Percentiles rank a stretch among this genome's conserved stretches.
phyloP scores from a whole-genome alignment of 2,797 vertebrate genomes.

The Phoeniculus purpureus region DNA sequence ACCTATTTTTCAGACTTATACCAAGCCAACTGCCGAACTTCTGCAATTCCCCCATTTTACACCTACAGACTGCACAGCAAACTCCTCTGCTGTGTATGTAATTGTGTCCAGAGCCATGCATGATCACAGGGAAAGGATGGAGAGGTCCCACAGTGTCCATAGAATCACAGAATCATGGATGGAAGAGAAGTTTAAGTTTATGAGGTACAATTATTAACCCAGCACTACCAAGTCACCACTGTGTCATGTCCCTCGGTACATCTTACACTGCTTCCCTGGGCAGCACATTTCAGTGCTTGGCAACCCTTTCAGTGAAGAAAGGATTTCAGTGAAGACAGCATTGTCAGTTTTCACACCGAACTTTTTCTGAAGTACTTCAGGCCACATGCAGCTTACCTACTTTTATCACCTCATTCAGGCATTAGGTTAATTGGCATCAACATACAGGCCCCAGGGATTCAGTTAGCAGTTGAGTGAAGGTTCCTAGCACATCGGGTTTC shows the following conservation, averaged over 20 bases:
- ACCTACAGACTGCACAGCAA: not conserved
- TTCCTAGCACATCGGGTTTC: not conserved
- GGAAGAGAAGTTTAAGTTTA: too few relatives aligned
- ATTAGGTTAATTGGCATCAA: slow-evolving; percentile 8
- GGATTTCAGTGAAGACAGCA: too few relatives aligned
- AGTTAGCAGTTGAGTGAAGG: not conserved
- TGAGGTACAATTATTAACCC: too few relatives aligned
- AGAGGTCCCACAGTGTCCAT: not conserved
- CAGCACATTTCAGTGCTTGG: too few relatives aligned
- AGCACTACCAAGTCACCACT: too few relatives aligned
- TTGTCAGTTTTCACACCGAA: not conserved
- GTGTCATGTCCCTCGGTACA: too few relatives aligned
- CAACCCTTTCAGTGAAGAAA: too few relatives aligned
- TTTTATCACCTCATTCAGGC: not conserved
- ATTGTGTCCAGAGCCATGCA: not conserved
- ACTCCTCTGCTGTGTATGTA: not conserved
- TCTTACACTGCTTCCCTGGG: too few relatives aligned
- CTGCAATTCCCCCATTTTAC: not conserved
- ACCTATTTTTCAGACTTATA: not conserved
- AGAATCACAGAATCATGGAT: too few relatives aligned
- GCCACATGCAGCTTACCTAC: not conserved
- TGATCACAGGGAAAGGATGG: not conserved
- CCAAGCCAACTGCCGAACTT: not conserved
- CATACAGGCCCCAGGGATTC: not conserved
- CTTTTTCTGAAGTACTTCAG: not conserved